phyloP scores from a whole-genome alignment of 2,113 vertebrate genomes.

The Sylvilagus bachmani region DNA sequence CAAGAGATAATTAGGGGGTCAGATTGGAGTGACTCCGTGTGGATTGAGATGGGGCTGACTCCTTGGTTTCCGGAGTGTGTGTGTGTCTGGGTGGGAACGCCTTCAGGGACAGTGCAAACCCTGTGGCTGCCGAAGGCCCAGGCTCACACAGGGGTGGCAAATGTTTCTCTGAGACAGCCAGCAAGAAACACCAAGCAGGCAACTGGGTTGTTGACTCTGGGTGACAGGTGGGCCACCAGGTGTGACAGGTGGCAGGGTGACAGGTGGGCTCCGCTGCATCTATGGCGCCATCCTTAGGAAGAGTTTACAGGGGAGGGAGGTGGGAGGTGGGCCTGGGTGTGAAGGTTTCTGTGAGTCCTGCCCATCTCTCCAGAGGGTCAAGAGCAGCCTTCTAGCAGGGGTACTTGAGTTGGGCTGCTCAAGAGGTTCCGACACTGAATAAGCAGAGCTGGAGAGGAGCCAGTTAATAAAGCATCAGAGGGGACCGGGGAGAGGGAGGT shows the following conservation, averaged over 20 bases:
- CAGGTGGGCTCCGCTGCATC: too few relatives aligned
- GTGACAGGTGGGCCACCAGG: not conserved
- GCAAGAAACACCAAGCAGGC: not conserved
- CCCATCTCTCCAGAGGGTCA: not conserved
- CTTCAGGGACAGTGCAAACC: not conserved
- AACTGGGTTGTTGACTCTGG: not conserved
- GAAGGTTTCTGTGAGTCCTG: not conserved
- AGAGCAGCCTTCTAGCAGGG: not conserved
- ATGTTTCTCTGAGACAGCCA: not conserved
- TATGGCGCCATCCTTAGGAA: not conserved
- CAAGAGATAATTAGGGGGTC: not conserved
- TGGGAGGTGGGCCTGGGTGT: too few relatives aligned
- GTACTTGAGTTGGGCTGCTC: not conserved
- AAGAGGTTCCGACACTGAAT: conserved; percentile 12
- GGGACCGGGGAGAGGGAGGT: not conserved
- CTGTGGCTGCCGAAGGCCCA: not conserved
- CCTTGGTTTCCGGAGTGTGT: not conserved
- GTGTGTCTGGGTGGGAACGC: not conserved
- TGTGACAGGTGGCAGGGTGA: not conserved
- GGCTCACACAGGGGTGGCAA: not conserved
- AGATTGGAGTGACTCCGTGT: not conserved
- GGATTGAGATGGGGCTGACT: not conserved
- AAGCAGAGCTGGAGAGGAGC: conserved; percentile 35
- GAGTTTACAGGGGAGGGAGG: not conserved
- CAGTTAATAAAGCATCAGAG: not conserved